A percentile compares a stretch with the other conserved stretches of the same genome.
Conservation (phyloP, 2,888 invertebrate genomes). For the Cremastobaeus sp. region DNA sequence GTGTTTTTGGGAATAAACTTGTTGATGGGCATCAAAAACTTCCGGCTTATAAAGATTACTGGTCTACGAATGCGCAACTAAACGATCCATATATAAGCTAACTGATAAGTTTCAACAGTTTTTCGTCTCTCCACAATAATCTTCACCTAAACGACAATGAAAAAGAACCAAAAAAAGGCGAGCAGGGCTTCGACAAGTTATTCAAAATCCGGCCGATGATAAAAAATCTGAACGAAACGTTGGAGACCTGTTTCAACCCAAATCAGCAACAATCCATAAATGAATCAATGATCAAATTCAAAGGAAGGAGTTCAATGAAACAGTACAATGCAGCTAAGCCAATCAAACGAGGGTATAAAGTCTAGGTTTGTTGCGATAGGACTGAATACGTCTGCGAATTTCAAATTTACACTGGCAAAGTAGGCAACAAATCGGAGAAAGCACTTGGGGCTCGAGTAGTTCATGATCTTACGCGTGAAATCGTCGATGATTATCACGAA, state of each 20-base stretch:
- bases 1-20: slow-evolving; percentile 58
- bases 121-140: background rate
- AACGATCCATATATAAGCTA: slow-evolving; percentile 51
- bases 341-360: slow-evolving; percentile 39
- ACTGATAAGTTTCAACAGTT: slow-evolving; percentile 20
- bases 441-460: slow-evolving; percentile 65
- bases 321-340: slow-evolving; percentile 34
- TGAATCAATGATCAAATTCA: slow-evolving; percentile 47
- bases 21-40: slow-evolving; percentile 59
- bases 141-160: slow-evolving; percentile 27
- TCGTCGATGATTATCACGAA: slow-evolving; percentile 32
- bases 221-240: slow-evolving; percentile 5
- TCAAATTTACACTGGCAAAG: slow-evolving; percentile 68
- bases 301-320: slow-evolving; percentile 39
- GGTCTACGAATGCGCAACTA: slow-evolving; percentile 48
- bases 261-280: slow-evolving; percentile 38
- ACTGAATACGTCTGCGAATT: slow-evolving; percentile 57
- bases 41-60: slow-evolving; percentile 59
- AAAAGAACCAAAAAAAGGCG: slow-evolving; percentile 19
- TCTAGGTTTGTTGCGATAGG: slow-evolving; percentile 39
- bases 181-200: slow-evolving; percentile 19
- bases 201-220: slow-evolving; percentile 33
- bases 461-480: slow-evolving; percentile 56
- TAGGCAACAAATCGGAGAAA: slow-evolving; percentile 54
- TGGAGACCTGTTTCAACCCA: slow-evolving; percentile 21